Evolutionary conservation across 2,113 vertebrate species (phyloP), one percentile per base, ranked within the genome.

Genomic region (Tyto alba): DNA sequence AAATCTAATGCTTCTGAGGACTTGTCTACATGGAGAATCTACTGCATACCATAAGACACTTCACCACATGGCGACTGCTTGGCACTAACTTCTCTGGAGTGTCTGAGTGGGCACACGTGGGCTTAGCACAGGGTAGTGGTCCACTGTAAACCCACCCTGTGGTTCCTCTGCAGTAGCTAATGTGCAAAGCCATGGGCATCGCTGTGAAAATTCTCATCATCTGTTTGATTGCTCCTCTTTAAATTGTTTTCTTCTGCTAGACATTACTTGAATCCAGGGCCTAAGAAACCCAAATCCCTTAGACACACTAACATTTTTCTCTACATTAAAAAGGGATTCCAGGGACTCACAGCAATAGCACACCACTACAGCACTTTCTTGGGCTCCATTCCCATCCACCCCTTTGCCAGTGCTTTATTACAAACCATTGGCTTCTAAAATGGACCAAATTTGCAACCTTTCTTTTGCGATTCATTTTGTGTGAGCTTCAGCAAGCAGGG

Each of bases 11-110:
- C 36, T 60, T n/a, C 84, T 6, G 4, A 74, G 75, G 64, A 41
- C 77, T 96, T 93, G 87, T 89, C 96, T 93, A 50, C 59, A 30
- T 52, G 90, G 88, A 90, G 95, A 94, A 81, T 5, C 45, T 69
- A 26, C 38, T 23, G 26, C 57, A 38, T 63, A 12, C 18, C 30
- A 0, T 7, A 16, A 56, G 36, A n/a, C 76, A 5, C 18, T 16
- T 47, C 57, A 15, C 73, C 13, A 0, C 8, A 0, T 1, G 14
- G 13, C 0, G 17, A 26, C 30, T 43, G 41, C 78, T 68, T 23
- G 85, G 90, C 88, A 56, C 67, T 11, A 1, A 2, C 40, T 30
- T 20, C 38, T 48, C 57, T 8, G 78, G 69, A 34, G 64, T 3
- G 7, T 0, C 41, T 7, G 45, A 56, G 73, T 4, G 79, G 53